These are phyloP conservation scores for Chloropsis cyanopogon DNA, from an alignment of 2,113 vertebrate species.

Conservation along the genomic window DNA sequence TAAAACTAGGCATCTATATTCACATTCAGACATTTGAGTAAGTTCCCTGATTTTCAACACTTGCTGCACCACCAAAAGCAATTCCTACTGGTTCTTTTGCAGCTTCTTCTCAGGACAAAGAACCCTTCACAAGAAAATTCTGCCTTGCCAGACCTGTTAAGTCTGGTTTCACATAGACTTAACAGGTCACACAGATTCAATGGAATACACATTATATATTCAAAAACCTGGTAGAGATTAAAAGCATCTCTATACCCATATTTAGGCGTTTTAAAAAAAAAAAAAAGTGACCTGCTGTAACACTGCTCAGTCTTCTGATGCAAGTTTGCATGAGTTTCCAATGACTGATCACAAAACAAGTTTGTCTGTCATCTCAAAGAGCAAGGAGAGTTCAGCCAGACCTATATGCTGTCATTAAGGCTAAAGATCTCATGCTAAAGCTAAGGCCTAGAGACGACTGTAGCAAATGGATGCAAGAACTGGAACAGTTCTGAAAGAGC, in stretches of 20 bases:
- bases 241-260: not conserved
- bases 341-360: not conserved
- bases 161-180: not conserved
- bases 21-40: not conserved
- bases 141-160: constrained; percentile 2
- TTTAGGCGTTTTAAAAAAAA: not conserved
- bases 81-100: not conserved
- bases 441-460: not conserved
- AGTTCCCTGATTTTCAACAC: not conserved
- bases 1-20: not conserved
- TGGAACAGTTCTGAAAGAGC: not conserved
- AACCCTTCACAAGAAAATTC: not conserved
- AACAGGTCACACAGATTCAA: not conserved
- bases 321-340: not conserved
- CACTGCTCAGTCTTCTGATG: not conserved
- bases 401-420: not conserved
- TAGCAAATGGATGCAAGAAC: not conserved
- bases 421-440: not conserved
- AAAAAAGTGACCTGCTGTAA: not conserved
- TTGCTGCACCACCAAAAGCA: not conserved
- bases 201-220: not conserved
- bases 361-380: not conserved
- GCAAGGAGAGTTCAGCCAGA: not conserved
- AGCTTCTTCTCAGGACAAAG: not conserved
- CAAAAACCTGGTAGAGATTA: not conserved